Percentiles rank a stretch among this genome's conserved stretches.
Conservation (phyloP, 2,797 vertebrate genomes). For the Balearica regulorum region DNA sequence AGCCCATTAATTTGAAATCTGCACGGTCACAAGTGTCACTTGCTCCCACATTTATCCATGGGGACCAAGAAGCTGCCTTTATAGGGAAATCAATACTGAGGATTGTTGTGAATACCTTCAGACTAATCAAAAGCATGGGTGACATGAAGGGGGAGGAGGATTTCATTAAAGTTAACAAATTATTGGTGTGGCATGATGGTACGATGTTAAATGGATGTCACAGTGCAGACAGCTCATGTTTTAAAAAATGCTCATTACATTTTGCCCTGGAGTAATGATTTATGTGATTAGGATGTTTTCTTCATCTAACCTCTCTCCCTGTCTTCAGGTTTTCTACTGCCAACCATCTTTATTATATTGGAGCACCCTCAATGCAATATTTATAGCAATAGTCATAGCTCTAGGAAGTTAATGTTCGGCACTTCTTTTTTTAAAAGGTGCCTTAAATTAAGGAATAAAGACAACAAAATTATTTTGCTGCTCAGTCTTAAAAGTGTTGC, state of each 20-base stretch:
- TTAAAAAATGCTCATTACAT: constrained; percentile 1
- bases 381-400: neutral
- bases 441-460: neutral
- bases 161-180: neutral
- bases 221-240: constrained; percentile 3
- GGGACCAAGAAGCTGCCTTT: constrained; percentile 23
- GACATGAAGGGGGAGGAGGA: neutral
- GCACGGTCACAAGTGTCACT: constrained; percentile 42
- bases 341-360: neutral
- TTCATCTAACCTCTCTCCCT: neutral
- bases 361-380: neutral
- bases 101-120: constrained; percentile 3
- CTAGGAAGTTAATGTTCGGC: neutral
- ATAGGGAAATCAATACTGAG: constrained; percentile 12
- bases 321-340: neutral
- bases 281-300: neutral
- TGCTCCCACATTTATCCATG: constrained; percentile 39
- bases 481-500: neutral
- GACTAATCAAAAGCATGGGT: neutral
- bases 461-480: neutral
- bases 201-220: neutral
- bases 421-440: neutral
- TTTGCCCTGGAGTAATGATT: constrained; percentile 21
- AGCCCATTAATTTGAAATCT: constrained; percentile 69
- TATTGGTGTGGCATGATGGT: neutral